Conservation (phyloP, 2,888 invertebrate genomes). For the Eilema caniola region DNA sequence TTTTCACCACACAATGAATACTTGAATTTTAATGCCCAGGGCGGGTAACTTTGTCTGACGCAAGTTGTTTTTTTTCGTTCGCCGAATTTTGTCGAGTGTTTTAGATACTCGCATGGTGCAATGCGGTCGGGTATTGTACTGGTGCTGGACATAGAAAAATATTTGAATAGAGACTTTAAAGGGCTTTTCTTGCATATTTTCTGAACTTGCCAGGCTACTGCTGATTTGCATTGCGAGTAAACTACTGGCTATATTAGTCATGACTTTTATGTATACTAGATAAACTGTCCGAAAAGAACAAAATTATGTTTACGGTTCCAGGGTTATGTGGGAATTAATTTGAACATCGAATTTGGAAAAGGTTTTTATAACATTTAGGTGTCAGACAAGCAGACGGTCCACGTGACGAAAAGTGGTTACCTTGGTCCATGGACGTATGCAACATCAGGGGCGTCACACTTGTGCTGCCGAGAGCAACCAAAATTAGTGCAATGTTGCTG, state of each 20-base stretch:
- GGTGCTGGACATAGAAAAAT: background rate
- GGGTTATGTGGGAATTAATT: too few species aligned
- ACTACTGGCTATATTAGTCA: background rate
- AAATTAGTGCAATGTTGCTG: too few species aligned
- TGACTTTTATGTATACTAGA: background rate
- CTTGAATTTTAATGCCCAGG: conserved; percentile 52
- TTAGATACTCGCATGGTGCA: background rate
- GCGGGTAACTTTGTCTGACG: conserved; percentile 27
- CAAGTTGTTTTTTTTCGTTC: conserved; percentile 13
- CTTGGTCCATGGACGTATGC: too few species aligned
- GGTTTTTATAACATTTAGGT: too few species aligned
- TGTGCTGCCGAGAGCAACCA: too few species aligned
- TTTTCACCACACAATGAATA: conserved; percentile 53
- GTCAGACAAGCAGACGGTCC: too few species aligned
- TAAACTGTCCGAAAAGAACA: too few species aligned
- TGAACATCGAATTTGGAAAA: too few species aligned
- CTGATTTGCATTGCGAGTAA: background rate
- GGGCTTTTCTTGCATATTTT: background rate
- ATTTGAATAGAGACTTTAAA: background rate
- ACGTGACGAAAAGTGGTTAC: too few species aligned
- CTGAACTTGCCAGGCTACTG: background rate
- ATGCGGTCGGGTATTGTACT: background rate
- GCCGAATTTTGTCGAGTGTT: conserved; percentile 12
- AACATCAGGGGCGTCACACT: too few species aligned
- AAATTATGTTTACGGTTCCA: too few species aligned